A percentile compares a stretch with the other conserved stretches of the same genome.
These are phyloP conservation scores for Cryptus armator DNA, from an alignment of 2,888 invertebrate genomes.

Conservation along the genomic window DNA sequence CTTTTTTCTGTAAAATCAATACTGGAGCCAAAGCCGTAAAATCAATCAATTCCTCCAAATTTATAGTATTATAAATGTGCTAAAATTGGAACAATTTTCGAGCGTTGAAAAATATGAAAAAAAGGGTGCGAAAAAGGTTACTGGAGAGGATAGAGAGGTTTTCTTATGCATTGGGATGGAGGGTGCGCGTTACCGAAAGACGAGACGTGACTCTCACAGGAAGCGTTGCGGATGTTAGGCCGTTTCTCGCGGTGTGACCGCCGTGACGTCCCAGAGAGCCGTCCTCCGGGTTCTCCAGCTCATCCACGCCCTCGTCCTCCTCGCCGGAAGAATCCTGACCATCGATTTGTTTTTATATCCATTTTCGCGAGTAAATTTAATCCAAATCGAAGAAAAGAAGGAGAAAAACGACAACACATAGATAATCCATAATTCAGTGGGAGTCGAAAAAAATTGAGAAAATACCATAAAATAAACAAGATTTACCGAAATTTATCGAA, in stretches of 20 bases:
- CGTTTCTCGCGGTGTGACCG: constrained; percentile 81
- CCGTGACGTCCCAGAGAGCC: constrained; percentile 80
- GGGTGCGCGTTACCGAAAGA: constrained; percentile 80
- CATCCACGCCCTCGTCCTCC: constrained; percentile 83
- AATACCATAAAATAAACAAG: neutral
- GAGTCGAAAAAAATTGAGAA: neutral
- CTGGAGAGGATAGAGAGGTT: constrained; percentile 36
- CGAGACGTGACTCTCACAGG: constrained; percentile 84
- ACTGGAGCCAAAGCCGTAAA: neutral
- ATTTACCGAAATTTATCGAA: constrained; percentile 46
- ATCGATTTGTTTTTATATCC: constrained; percentile 53
- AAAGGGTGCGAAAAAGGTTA: constrained; percentile 59
- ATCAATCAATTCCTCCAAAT: neutral
- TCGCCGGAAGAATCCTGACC: constrained; percentile 82
- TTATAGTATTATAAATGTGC: constrained; percentile 28
- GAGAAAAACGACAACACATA: constrained; percentile 27
- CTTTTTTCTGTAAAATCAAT: no score
- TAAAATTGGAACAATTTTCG: constrained; percentile 35
- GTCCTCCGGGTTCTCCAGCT: constrained; percentile 83
- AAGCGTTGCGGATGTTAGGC: constrained; percentile 83
- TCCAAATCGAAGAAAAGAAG: constrained; percentile 30
- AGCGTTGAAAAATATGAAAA: constrained; percentile 48
- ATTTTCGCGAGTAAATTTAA: constrained; percentile 32
- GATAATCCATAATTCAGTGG: constrained; percentile 17
- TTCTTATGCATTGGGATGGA: constrained; percentile 48